Evolutionary conservation across 2,888 invertebrate genomes (phyloP), one percentile per base, ranked within the genome.

Genomic region (Dermolepida albohirtum): DNA sequence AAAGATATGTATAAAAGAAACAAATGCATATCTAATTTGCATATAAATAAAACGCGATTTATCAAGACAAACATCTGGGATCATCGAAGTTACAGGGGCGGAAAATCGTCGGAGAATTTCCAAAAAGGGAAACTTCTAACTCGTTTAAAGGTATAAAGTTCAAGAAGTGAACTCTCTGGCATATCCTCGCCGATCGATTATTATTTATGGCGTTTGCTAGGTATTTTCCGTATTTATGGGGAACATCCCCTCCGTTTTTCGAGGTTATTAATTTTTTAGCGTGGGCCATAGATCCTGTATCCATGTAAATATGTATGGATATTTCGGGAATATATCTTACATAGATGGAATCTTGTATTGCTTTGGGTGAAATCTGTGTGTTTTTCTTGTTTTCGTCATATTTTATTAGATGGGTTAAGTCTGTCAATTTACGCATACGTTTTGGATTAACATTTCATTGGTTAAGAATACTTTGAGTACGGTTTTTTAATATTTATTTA

Each of bases 191-290:
- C 5, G 34, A 62, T 27, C 59, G 44, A 43, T 22, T 59, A 59
- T 59, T 59, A 59, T 59, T 59, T 59, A 59, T 59, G 59, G 59
- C 54, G 12, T 40, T 54, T 17, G 54, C 54, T 54, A 54, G 59
- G 59, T 44, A 59, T 59, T 59, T 47, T 14, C 14, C 44, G 47
- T 59, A 59, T 59, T 62, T 62, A 62, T 62, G 44, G 47, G 39
- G 43, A 47, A 47, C 44, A 47, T 62, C 59, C 59, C 47, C 59
- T 29, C 47, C 47, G 47, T 47, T 62, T 62, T 62, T 62, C 59
- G 47, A 43, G 59, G 47, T 44, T 62, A 47, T 62, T 62, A 62
- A 62, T 62, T 62, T 43, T 39, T 44, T 29, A 29, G 29, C 59
- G 16, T 8, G 10, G 34, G 27, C 41, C 43, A 55, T 55, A 59